phyloP scores from a whole-genome alignment of 2,113 vertebrate genomes.

The Corythoichthys haematopterus region DNA sequence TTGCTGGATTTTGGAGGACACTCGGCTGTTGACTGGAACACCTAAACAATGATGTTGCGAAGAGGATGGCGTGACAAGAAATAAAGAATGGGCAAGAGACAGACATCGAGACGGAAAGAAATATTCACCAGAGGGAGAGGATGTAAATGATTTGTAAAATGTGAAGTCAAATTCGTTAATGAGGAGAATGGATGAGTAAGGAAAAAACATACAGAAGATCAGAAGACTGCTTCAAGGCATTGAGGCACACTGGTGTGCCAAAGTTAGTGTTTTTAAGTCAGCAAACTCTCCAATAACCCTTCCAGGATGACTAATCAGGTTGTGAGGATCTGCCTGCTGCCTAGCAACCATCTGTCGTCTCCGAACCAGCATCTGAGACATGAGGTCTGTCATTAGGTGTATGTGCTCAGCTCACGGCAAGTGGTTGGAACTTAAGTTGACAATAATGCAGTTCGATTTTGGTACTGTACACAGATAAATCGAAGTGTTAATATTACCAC shows the following conservation, averaged over 20 bases:
- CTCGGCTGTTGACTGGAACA: slow-evolving; percentile 90
- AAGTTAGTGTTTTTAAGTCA: slow-evolving; percentile 19
- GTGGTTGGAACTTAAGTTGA: neutral
- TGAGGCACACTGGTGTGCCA: slow-evolving; percentile 21
- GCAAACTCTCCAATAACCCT: slow-evolving; percentile 13
- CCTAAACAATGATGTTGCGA: slow-evolving; percentile 69
- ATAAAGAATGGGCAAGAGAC: slow-evolving; percentile 2
- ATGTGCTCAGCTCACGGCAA: slow-evolving; percentile 1
- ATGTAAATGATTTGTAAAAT: slow-evolving; percentile 7
- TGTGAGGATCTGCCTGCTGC: slow-evolving; percentile 48
- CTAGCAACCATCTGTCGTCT: slow-evolving; percentile 62
- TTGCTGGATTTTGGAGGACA: slow-evolving; percentile 97
- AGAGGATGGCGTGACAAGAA: slow-evolving; percentile 15
- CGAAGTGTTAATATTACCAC: too few species aligned
- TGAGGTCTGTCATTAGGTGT: slow-evolving; percentile 27
- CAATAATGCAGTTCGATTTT: neutral
- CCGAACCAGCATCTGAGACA: slow-evolving; percentile 32
- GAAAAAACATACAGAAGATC: slow-evolving; percentile 33
- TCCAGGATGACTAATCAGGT: slow-evolving; percentile 22
- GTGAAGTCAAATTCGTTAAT: slow-evolving; percentile 28
- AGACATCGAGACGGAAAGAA: slow-evolving; percentile 8
- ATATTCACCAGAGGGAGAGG: slow-evolving; percentile 9
- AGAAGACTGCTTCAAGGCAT: slow-evolving; percentile 19
- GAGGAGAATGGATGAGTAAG: slow-evolving; percentile 20
- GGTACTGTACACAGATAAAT: neutral